Conservation (phyloP, 2,888 invertebrate genomes). For the Kuschelorhynchus macadamiae region DNA sequence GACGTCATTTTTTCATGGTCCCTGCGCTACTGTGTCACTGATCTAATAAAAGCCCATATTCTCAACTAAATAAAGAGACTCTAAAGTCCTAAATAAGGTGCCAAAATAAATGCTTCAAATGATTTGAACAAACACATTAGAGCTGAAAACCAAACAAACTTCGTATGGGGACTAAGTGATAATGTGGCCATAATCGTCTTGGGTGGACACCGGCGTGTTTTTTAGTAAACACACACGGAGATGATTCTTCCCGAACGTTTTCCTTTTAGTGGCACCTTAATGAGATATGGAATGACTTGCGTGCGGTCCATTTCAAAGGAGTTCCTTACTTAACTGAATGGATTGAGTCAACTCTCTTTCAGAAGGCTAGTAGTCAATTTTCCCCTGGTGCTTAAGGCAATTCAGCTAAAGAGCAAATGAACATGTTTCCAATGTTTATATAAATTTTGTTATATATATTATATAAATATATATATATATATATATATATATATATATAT, state of each 20-base stretch:
- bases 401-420: too few species aligned
- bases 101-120: slow-evolving; percentile 39
- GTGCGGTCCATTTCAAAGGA: slow-evolving; percentile 42
- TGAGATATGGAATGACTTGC: slow-evolving; percentile 43
- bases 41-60: too few species aligned
- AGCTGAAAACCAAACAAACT: slow-evolving; percentile 33
- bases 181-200: slow-evolving; percentile 38
- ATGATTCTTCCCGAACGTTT: slow-evolving; percentile 33
- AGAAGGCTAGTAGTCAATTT: slow-evolving; percentile 19
- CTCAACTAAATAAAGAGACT: neutral
- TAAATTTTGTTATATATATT: too few species aligned
- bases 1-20: too few species aligned
- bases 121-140: slow-evolving; percentile 44
- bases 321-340: slow-evolving; percentile 24
- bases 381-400: too few species aligned
- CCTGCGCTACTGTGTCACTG: too few species aligned
- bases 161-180: too few species aligned
- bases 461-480: too few species aligned
- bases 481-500: too few species aligned
- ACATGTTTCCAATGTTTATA: too few species aligned
- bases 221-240: slow-evolving; percentile 25
- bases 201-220: slow-evolving; percentile 31
- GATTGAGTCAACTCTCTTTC: slow-evolving; percentile 6
- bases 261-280: slow-evolving; percentile 39
- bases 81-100: slow-evolving; percentile 43